Evolutionary conservation across 2,797 vertebrate genomes (phyloP), one percentile per base, ranked within the genome.

Genomic region (Tokudaia tokunoshimensis): DNA sequence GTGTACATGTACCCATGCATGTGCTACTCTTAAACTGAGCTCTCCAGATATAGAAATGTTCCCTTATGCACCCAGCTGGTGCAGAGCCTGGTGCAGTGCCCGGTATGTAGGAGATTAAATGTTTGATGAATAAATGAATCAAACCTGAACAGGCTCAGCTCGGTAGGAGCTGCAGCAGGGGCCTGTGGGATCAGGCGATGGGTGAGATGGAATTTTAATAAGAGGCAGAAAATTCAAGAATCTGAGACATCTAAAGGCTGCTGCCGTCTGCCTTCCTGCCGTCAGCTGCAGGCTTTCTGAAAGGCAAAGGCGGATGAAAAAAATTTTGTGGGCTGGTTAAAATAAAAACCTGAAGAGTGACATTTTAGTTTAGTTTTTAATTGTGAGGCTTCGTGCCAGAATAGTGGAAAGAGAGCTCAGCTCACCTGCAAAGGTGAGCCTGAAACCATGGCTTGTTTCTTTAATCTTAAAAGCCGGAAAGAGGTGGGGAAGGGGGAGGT

Each of bases 91-190:
- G 76, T 57, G n/a, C 80, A 24, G 87, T 81, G 92, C 92, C 94
- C 78, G 78, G 22, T 50, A 57, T 87, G 72, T 78, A 97, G 92
- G 92, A 97, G 89, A 94, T 95, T 96, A 96, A 96, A 96, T 94
- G 94, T 97, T 97, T 98, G 96, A 98, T 98, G 97, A 97, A 96
- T 87, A 97, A 96, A 97, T 95, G 94, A 95, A 94, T 96, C 84
- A 96, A 97, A 97, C 41, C 9, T 0, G 52, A 91, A 88, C n/a
- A 0, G 89, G 72, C 34, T 95, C 87, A 11, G 86, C 94, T 95
- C 96, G 10, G 91, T 81, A 94, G 96, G 94, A 95, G 91, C 75
- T 78, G 82, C 89, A 41, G 83, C 59, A 47, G 86, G 96, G 89
- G 67, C 97, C 95, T 97, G 72, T 92, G 97, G 95, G 97, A 96